Evolutionary conservation across 2,888 invertebrate genomes (phyloP).

Genomic region (Caradrina clavipalpis): DNA sequence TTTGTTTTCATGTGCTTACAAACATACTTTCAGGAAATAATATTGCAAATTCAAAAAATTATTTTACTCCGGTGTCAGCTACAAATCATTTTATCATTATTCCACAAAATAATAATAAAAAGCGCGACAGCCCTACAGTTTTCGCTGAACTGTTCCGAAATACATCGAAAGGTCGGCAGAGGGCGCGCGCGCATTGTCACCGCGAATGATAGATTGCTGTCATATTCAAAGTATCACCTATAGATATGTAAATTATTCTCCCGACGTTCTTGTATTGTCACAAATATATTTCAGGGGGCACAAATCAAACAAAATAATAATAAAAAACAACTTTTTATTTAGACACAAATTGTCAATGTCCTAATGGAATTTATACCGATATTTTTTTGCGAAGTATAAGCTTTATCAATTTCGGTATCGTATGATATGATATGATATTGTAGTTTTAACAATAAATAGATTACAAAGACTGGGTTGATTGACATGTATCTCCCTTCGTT

Average conservation of each 20-base stretch:
- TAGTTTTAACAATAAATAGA: slow-evolving; percentile 40
- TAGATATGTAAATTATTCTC: slow-evolving; percentile 85
- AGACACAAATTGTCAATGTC: slow-evolving; percentile 57
- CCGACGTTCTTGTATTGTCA: slow-evolving; percentile 66
- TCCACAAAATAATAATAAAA: slow-evolving; percentile 51
- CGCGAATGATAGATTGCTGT: slow-evolving; percentile 85
- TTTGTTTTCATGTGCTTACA: too few relatives aligned
- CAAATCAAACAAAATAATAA: slow-evolving; percentile 61
- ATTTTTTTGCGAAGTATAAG: slow-evolving; percentile 26
- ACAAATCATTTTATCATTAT: slow-evolving; percentile 24
- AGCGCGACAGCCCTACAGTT: slow-evolving; percentile 49
- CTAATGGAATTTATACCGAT: slow-evolving; percentile 24
- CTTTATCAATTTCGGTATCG: slow-evolving; percentile 33
- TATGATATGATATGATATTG: slow-evolving; percentile 29
- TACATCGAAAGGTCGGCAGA: slow-evolving; percentile 73
- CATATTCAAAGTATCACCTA: slow-evolving; percentile 81
- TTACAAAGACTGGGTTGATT: slow-evolving; percentile 45
- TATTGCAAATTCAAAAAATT: neutral
- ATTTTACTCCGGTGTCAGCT: slow-evolving; percentile 6
- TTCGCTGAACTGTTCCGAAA: slow-evolving; percentile 50
- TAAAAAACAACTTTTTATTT: slow-evolving; percentile 56
- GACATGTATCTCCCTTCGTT: slow-evolving; percentile 38
- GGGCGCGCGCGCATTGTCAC: slow-evolving; percentile 83
- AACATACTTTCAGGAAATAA: neutral
- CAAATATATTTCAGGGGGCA: slow-evolving; percentile 69